A percentile compares a stretch with the other conserved stretches of the same genome.
Conservation (phyloP, 2,797 vertebrate species). For the Sebastolobus altivelis region DNA sequence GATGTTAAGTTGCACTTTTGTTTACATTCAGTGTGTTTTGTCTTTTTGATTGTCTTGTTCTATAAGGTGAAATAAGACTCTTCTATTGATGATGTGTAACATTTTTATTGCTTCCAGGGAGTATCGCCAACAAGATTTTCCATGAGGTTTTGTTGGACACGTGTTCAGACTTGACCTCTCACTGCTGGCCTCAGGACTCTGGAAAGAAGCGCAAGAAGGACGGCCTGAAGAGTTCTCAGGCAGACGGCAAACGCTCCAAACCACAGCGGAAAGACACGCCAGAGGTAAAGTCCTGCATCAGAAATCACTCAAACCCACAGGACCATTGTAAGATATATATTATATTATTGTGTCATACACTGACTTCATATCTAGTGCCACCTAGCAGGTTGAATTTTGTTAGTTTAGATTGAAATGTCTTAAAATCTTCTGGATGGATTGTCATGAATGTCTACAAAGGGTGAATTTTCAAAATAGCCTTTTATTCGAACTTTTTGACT, state of each 20-base stretch:
- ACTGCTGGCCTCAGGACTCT: slow-evolving; percentile 89
- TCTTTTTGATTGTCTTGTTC: too few relatives aligned
- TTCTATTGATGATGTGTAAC: background rate
- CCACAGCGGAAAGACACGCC: slow-evolving; percentile 69
- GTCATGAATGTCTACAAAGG: background rate
- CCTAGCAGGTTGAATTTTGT: background rate
- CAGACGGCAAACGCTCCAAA: slow-evolving; percentile 85
- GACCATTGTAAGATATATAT: too few relatives aligned
- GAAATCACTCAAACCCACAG: background rate
- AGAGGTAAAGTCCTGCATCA: slow-evolving; percentile 66
- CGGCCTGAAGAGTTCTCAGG: slow-evolving; percentile 74
- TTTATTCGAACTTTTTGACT: background rate
- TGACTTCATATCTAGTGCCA: background rate
- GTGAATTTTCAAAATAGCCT: background rate
- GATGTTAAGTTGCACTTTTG: background rate
- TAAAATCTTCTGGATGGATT: background rate
- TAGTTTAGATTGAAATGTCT: background rate
- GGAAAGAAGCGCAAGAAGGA: slow-evolving; percentile 92
- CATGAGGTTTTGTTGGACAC: slow-evolving; percentile 93
- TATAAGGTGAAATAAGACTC: background rate
- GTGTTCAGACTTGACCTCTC: slow-evolving; percentile 85
- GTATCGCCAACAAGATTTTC: slow-evolving; percentile 89
- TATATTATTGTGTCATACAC: background rate
- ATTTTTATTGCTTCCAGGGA: slow-evolving; percentile 82
- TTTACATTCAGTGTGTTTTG: too few relatives aligned